A percentile compares a stretch with the other conserved stretches of the same genome.
These are phyloP conservation scores for Tetranychus cinnabarinus DNA, from an alignment of 1,140 invertebrate genomes.

Conservation along the genomic window DNA sequence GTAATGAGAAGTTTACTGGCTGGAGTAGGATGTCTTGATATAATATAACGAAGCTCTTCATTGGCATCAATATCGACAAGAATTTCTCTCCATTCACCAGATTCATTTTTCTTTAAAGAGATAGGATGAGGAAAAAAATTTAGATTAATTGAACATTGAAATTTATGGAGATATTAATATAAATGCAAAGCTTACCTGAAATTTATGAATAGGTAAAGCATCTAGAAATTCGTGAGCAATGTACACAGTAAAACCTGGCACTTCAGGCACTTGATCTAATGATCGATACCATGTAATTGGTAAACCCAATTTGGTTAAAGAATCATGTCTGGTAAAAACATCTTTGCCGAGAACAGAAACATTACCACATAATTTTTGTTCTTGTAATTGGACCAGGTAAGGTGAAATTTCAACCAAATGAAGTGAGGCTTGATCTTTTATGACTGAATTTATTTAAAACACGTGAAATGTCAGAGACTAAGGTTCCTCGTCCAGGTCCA, in stretches of 20 bases:
- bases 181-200: slow-evolving; percentile 21
- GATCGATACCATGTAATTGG: slow-evolving; percentile 56
- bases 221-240: slow-evolving; percentile 96
- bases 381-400: slow-evolving; percentile 47
- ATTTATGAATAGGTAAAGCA: slow-evolving; percentile 88
- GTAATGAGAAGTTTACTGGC: slow-evolving; percentile 25
- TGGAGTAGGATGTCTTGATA: slow-evolving; percentile 42
- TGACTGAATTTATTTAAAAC: slow-evolving; percentile 33
- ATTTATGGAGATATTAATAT: neutral
- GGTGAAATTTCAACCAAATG: slow-evolving; percentile 81
- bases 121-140: no score
- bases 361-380: slow-evolving; percentile 39
- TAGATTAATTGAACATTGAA: neutral
- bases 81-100: slow-evolving; percentile 14
- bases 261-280: slow-evolving; percentile 3
- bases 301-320: slow-evolving; percentile 29
- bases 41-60: slow-evolving; percentile 38
- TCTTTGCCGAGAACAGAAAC: slow-evolving; percentile 15
- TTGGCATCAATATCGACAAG: slow-evolving; percentile 13
- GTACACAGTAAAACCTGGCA: slow-evolving; percentile 47
- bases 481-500: slow-evolving; percentile 73
- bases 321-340: slow-evolving; percentile 14
- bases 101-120: slow-evolving; percentile 8
- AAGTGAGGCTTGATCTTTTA: slow-evolving; percentile 33
- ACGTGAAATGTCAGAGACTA: slow-evolving; percentile 60